Conservation (phyloP, 2,113 vertebrate species). For the Centropus bengalensis region DNA sequence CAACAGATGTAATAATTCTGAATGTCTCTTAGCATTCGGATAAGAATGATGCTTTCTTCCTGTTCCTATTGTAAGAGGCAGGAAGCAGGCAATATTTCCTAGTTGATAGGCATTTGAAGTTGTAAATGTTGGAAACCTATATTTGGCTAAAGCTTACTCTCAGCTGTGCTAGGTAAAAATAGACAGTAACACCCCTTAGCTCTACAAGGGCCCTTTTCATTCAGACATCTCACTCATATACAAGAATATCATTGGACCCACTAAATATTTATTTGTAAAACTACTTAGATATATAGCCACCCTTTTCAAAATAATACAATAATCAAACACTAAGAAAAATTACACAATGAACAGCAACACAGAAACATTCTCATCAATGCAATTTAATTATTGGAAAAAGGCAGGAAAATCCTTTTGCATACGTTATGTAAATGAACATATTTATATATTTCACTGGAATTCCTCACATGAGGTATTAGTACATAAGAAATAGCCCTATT, state of each 20-base stretch:
- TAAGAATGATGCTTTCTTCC: not conserved
- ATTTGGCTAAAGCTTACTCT: not conserved
- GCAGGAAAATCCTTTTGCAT: not conserved
- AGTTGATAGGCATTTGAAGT: not conserved
- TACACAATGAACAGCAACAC: not conserved
- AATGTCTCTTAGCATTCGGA: not conserved
- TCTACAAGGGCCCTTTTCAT: not conserved
- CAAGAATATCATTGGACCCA: not conserved
- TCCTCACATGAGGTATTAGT: not conserved
- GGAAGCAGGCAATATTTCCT: not conserved
- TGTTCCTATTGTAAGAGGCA: not conserved
- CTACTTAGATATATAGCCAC: not conserved
- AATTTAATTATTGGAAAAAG: not conserved
- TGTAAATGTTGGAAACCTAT: not conserved
- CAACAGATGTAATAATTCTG: not conserved
- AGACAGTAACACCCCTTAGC: not conserved
- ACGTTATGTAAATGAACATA: not conserved
- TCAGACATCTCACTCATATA: not conserved
- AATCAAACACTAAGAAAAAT: not conserved
- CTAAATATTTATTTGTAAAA: not conserved
- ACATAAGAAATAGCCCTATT: not conserved
- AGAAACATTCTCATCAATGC: not conserved
- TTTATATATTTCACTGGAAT: not conserved
- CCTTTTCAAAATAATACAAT: not conserved
- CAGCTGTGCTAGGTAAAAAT: not conserved